Base-by-base conservation (phyloP, 2,113 vertebrate genomes). In the Panurus biarmicus region DNA sequence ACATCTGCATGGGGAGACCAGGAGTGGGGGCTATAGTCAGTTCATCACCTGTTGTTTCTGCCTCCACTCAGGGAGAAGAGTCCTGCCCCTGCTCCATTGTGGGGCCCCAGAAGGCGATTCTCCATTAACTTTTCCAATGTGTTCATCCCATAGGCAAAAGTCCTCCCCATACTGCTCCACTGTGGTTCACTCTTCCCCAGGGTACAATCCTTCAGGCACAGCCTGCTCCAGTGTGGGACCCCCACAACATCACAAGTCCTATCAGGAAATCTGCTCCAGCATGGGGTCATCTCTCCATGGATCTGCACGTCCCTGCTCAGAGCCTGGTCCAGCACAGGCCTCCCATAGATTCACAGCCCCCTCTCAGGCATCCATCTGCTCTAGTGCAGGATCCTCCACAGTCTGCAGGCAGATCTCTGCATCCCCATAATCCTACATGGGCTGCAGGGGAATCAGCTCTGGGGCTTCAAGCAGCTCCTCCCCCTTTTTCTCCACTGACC, bases 221-320 rank as follows among this genome's bases (percentile, higher is more conserved):
- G 50, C 3, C 42, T 65, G 5, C 22, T 65, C 26, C 58, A 20
- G 0, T 3, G 3, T 15, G 51, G 6, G 26, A 36, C 3, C 26
- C 29, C 5, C 31, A 33, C 12, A 19, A 15, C 2, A 22, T 17
- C 40, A 78, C 33, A 57, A 28, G 31, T 1, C 8, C 26, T 12
- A 3, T 2, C 36, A 36, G 75, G 14, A 58, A 31, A 28, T 5
- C 33, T 44, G 5, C 22, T 44, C 2, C 51, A 66, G 10, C 0
- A 0, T 16, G 36, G 44, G 23, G 2, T 66, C 38, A 33, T 66
- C 33, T 66, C 23, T n/a, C 15, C 19, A 40, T 0, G 0, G 44
- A 24, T 35, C 13, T 64, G 57, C 40, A 71, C 7, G 29, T 62
- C 7, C 33, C 28, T 57, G 15, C 15, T 12, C 23, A 18, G 44